phyloP scores from a whole-genome alignment of 2,888 invertebrate genomes.

The Boloria euphrosyne region DNA sequence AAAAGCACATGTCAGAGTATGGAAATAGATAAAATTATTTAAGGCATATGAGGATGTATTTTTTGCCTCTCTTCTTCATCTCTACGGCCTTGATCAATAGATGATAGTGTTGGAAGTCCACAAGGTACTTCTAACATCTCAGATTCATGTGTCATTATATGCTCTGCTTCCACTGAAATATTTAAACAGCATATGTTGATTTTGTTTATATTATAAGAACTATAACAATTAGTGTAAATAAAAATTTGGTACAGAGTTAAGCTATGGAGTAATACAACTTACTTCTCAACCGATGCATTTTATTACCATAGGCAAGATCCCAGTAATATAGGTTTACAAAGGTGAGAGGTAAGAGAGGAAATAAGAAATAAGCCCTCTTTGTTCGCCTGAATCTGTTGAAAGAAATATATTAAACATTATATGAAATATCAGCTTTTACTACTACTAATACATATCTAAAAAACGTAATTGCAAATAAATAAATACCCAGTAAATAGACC shows the following conservation, averaged over 20 bases:
- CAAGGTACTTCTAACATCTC: conserved; percentile 87
- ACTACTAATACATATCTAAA: not conserved
- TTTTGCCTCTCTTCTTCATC: conserved; percentile 85
- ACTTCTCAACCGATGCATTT: conserved; percentile 89
- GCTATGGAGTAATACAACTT: conserved; percentile 48
- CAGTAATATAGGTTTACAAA: conserved; percentile 88
- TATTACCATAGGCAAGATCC: conserved; percentile 90
- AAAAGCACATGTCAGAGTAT: conserved; percentile 36
- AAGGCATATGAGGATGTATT: conserved; percentile 83
- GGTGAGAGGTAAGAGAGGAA: conserved; percentile 87
- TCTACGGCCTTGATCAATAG: conserved; percentile 85
- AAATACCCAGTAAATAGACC: conserved; percentile 78
- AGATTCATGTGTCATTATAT: conserved; percentile 88
- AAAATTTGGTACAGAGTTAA: not conserved
- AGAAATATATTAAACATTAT: not conserved
- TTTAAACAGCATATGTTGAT: not conserved
- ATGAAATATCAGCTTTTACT: not conserved
- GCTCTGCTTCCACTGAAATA: conserved; percentile 87
- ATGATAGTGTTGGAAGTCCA: conserved; percentile 88
- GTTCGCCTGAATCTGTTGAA: conserved; percentile 81
- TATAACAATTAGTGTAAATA: not conserved
- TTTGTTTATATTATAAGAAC: not conserved
- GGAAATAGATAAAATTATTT: conserved; percentile 39
- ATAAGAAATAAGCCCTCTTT: conserved; percentile 82
- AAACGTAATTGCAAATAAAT: not conserved